Evolutionary conservation across 2,888 invertebrate species (phyloP), one percentile per base, ranked within the genome.

Genomic region (Metellina segmentata): DNA sequence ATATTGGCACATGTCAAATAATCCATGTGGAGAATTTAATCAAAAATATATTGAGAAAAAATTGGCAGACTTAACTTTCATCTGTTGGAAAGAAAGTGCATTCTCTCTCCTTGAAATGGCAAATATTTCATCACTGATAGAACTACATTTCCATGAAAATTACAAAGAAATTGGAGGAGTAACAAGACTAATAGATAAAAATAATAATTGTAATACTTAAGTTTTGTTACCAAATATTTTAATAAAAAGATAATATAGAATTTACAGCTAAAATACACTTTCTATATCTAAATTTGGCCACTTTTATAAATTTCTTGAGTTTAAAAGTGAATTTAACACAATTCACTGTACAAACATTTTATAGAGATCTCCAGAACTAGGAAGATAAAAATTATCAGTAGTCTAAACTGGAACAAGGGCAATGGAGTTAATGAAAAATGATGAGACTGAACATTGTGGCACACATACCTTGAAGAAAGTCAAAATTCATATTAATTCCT

Each of bases 381-480:
- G n/a, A 34, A 34, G 34, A 34, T 34, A 34, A 34, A 34, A 34
- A 34, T 34, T 34, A 34, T 34, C 34, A 34, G 34, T 34, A 34
- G 34, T 34, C 34, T 34, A 8, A 16, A 48, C 48, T 48, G 48
- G 13, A 48, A 48, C 48, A 48, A 75, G 7, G 7, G 48, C 48
- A 34, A 48, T 71, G 1, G 13, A 9, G 48, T 75, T 48, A 75
- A 75, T 13, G 48, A 16, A 16, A 48, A 13, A 75, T 48, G 34
- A 48, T 75, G 19, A 34, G 19, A 34, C 70, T 78, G 13, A 70
- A 11, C 19, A 86, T 51, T 78, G 69, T 52, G 51, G 48, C 49
- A 85, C 53, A 85, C 11, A 86, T 51, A 86, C 70, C 51, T 70
- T 70, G 77, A 34, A 51, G 13, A 69, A 85, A 85, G 7, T 69